Base-by-base conservation (phyloP, 2,113 vertebrate species). In the Lasiurus borealis region DNA sequence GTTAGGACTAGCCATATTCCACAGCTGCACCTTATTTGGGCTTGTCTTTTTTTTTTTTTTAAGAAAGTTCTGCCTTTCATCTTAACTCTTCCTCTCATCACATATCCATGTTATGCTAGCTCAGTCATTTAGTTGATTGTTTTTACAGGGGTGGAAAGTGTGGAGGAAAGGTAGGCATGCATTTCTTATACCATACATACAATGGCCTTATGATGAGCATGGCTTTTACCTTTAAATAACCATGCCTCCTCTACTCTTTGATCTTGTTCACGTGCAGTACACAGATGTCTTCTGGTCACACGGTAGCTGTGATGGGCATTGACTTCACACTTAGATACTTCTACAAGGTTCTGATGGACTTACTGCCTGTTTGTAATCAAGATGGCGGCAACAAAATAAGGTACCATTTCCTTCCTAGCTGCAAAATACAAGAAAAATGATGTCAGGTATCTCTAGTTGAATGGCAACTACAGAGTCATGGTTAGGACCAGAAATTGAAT, bases 311-410 rank as follows among this genome's bases (percentile, higher is more conserved):
- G 64, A 99, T 99, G 99, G 99, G 99, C 86, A 99, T 99, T 0
- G 99, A 99, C 98, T 99, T 99, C 97, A 99, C 99, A 1, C 98
- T 99, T 4, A 98, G 99, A 15, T 99, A 99, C 97, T 99, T 99
- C 98, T 99, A 99, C 97, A 99, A 99, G 97, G 99, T 99, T 57
- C 98, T 99, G 18, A 98, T 99, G 98, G 99, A 99, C 96, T 98
- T 99, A 73, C 96, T 99, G 80, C 99, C 99, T 57, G 98, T 99
- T 81, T 99, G 99, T 97, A 99, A 99, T 98, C 99, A 99, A 92
- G 99, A 99, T 31, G 99, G 99, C 29, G 99, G 99, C 86, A 99
- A 99, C 98, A 99, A 99, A 98, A 99, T 99, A 96, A 99, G 99
- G 99, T 99, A 6, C 23, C 2, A 8, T 18, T 72, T 84, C 59